These are phyloP conservation scores for Hypomesus transpacificus DNA, from an alignment of 2,113 vertebrate species.

Conservation along the genomic window DNA sequence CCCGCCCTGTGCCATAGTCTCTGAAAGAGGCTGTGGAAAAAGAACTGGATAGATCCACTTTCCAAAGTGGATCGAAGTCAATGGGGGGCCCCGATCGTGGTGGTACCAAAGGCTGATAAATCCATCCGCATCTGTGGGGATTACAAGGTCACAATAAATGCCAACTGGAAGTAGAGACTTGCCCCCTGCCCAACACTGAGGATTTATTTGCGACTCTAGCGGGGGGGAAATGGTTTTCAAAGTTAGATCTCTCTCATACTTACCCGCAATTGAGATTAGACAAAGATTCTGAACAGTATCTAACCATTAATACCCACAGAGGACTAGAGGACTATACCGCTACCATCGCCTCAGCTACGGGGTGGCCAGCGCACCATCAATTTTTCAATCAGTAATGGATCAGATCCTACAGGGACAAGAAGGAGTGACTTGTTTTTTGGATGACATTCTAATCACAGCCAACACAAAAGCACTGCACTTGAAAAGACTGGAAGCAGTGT, in stretches of 20 bases:
- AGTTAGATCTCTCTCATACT: constrained; percentile 19
- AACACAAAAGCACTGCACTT: neutral
- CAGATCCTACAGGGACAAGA: constrained; percentile 12
- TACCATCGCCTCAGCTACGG: constrained; percentile 8
- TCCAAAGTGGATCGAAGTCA: neutral
- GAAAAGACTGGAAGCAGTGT: neutral
- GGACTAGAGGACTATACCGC: constrained; percentile 10
- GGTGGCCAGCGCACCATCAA: neutral
- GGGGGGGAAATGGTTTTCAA: constrained; percentile 19
- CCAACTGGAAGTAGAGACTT: constrained; percentile 19
- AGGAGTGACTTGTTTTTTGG: constrained; percentile 5
- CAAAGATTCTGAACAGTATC: constrained; percentile 9
- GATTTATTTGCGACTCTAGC: constrained; percentile 30
- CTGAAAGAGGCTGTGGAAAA: constrained; percentile 21
- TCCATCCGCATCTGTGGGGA: constrained; percentile 17
- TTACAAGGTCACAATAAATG: constrained; percentile 22
- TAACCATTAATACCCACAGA: constrained; percentile 21
- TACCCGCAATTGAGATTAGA: constrained; percentile 26
- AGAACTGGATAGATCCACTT: constrained; percentile 14
- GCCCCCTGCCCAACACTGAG: constrained; percentile 18
- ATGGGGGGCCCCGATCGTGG: constrained; percentile 12
- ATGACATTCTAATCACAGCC: constrained; percentile 18
- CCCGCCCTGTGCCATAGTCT: constrained; percentile 15
- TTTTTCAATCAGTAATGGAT: constrained; percentile 14
- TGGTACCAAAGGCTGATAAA: constrained; percentile 14